A percentile compares a stretch with the other conserved stretches of the same genome.
Conservation (phyloP, 2,888 invertebrate species). For the Onthophagus sagittarius region DNA sequence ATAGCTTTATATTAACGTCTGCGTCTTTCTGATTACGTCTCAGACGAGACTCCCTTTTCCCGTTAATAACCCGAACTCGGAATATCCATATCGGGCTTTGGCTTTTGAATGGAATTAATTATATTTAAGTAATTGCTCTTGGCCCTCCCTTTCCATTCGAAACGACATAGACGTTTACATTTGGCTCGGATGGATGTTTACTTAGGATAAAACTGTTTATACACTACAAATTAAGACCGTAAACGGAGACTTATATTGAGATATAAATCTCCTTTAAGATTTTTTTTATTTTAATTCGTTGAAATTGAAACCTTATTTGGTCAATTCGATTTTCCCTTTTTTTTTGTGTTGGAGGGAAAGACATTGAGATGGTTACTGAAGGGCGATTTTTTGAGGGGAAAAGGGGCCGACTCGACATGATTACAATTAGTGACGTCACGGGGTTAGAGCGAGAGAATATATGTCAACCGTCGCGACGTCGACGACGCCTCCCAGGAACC, state of each 20-base stretch:
- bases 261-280: neutral
- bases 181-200: neutral
- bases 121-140: slow-evolving; percentile 1
- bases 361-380: neutral
- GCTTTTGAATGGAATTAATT: slow-evolving; percentile 10
- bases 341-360: neutral
- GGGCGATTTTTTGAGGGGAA: neutral
- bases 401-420: slow-evolving; percentile 25
- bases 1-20: slow-evolving; percentile 48
- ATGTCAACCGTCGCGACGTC: slow-evolving; percentile 33
- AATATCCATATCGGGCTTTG: slow-evolving; percentile 6
- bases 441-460: slow-evolving; percentile 29
- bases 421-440: slow-evolving; percentile 38
- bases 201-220: neutral
- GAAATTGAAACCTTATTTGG: neutral
- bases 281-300: neutral
- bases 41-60: slow-evolving; percentile 16
- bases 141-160: neutral
- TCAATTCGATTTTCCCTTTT: neutral
- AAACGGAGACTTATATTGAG: neutral
- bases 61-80: slow-evolving; percentile 12
- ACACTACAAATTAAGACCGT: neutral
- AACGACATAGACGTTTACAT: neutral
- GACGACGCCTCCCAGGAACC: neutral
- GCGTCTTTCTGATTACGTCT: slow-evolving; percentile 43